Evolutionary conservation across 2,113 vertebrate genomes (phyloP).

Genomic region (Bostrychus sinensis): DNA sequence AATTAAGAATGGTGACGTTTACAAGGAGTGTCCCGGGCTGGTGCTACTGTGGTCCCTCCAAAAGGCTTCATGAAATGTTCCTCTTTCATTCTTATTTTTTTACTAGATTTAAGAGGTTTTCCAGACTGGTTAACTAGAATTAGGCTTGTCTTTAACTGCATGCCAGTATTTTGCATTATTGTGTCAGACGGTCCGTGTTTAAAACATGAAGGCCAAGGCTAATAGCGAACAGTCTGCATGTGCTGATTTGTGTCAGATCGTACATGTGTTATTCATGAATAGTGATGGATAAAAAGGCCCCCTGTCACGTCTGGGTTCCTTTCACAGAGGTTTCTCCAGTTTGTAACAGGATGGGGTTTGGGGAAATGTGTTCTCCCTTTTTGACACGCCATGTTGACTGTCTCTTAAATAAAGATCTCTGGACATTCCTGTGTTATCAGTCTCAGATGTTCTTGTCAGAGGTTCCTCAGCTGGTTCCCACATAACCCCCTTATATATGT

Average conservation of each 20-base stretch:
- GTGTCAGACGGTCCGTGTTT: neutral
- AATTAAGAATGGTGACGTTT: constrained; percentile 57
- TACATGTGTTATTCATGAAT: constrained; percentile 23
- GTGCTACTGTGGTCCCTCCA: constrained; percentile 8
- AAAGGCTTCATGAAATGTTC: constrained; percentile 25
- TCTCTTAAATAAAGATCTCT: constrained; percentile 43
- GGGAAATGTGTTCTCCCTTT: neutral
- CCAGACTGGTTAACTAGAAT: too few species aligned
- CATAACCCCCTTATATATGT: neutral
- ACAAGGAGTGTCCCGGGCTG: constrained; percentile 46
- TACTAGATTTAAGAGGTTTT: too few species aligned
- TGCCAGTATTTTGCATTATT: neutral
- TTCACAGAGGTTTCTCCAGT: neutral
- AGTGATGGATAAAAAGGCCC: constrained; percentile 1
- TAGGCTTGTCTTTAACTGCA: too few species aligned
- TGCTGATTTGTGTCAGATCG: neutral
- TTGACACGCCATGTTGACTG: constrained; percentile 40
- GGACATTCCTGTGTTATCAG: constrained; percentile 53
- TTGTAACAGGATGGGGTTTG: neutral
- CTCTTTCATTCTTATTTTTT: too few species aligned
- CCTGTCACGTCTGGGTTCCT: constrained; percentile 11
- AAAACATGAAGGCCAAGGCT: neutral
- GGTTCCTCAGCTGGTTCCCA: constrained; percentile 18
- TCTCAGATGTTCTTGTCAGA: constrained; percentile 47
- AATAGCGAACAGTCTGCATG: neutral